Evolutionary conservation across 2,113 vertebrate species (phyloP).

Genomic region (Peromyscus californicus): DNA sequence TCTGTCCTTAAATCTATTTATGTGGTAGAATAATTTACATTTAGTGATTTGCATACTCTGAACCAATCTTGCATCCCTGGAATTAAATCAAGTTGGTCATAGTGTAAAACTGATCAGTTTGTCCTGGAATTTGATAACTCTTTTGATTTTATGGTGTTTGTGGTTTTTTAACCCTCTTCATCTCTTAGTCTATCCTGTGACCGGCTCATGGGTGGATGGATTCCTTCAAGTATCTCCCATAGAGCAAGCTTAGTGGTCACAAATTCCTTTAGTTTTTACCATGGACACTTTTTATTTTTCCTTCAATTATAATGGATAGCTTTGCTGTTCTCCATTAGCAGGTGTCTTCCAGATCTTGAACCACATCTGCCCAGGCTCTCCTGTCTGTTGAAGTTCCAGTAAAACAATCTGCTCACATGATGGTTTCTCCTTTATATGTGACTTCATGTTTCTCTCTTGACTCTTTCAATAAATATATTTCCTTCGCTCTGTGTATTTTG

Average conservation of each 20-base stretch:
- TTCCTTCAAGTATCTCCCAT: neutral
- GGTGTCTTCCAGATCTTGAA: neutral
- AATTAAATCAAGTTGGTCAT: neutral
- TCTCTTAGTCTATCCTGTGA: neutral
- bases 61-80: neutral
- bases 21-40: neutral
- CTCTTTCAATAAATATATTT: neutral
- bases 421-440: neutral
- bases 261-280: neutral
- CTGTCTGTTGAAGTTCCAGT: neutral
- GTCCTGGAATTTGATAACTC: neutral
- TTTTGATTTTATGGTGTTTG: neutral
- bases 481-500: neutral
- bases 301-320: neutral
- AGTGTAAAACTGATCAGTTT: neutral
- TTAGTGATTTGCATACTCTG: neutral
- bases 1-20: neutral
- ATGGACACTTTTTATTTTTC: neutral
- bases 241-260: neutral
- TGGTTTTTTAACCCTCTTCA: neutral
- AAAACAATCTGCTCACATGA: neutral
- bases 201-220: too few relatives aligned
- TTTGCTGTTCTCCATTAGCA: neutral
- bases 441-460: neutral
- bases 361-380: neutral